phyloP scores from a whole-genome alignment of 2,888 invertebrate genomes.

The Erannis defoliaria region DNA sequence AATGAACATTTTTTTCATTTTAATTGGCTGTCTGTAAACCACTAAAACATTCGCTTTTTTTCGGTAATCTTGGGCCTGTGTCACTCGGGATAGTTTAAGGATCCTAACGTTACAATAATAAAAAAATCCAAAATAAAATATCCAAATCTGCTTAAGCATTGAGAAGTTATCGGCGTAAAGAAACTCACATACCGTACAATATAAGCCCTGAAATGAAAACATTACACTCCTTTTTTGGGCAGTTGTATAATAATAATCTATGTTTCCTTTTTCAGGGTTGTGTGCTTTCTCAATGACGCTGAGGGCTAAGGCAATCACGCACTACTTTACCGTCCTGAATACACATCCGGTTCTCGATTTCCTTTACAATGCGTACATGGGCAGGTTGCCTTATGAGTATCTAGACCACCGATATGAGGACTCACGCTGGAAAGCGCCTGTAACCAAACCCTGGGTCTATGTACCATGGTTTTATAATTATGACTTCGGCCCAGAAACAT shows the following conservation, averaged over 20 bases:
- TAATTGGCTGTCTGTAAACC: no score
- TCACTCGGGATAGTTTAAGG: no score
- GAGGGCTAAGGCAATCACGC: constrained; percentile 44
- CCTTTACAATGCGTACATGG: constrained; percentile 51
- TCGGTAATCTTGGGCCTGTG: no score
- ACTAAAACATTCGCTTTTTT: no score
- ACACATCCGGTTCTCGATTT: constrained; percentile 53
- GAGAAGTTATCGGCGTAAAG: no score
- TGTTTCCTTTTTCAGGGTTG: constrained; percentile 45
- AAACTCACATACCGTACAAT: no score
- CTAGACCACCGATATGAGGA: constrained; percentile 34
- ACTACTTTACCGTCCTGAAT: constrained; percentile 57
- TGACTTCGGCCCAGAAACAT: not conserved
- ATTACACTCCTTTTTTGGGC: no score
- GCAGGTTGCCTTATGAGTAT: constrained; percentile 33
- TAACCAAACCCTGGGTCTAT: not conserved
- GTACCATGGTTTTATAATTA: not conserved
- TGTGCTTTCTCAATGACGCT: constrained; percentile 52
- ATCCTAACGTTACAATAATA: no score
- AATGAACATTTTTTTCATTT: no score
- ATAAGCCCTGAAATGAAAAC: not conserved
- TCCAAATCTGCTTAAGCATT: no score
- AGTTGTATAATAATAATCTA: not conserved
- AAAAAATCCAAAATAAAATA: no score
- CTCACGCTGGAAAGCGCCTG: not conserved